These are phyloP conservation scores for Nebria ingens DNA, from an alignment of 1,140 invertebrate species.

Conservation along the genomic window DNA sequence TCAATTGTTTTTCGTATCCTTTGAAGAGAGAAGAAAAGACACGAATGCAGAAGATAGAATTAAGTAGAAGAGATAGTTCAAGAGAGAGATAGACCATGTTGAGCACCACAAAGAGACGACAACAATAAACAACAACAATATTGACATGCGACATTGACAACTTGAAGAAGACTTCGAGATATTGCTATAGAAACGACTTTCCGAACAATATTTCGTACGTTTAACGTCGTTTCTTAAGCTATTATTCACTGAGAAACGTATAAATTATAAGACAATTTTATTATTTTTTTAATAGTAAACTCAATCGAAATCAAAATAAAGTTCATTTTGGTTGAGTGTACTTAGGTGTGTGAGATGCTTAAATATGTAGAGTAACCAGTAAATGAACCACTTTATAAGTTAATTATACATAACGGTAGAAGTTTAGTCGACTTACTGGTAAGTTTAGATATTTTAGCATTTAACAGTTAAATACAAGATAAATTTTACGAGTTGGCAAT, in stretches of 20 bases:
- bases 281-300: background rate
- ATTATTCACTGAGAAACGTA: background rate
- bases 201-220: background rate
- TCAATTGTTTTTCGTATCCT: background rate
- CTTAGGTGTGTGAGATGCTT: too few species aligned
- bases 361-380: too few species aligned
- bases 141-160: slow-evolving; percentile 26
- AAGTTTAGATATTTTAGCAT: too few species aligned
- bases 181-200: slow-evolving; percentile 11
- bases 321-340: background rate
- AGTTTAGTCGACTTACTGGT: too few species aligned
- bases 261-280: background rate
- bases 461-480: too few species aligned
- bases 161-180: slow-evolving; percentile 10
- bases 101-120: slow-evolving; percentile 22
- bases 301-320: background rate
- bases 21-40: background rate
- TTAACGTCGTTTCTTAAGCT: background rate
- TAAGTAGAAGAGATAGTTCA: too few species aligned
- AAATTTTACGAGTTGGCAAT: too few species aligned
- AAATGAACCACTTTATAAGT: too few species aligned
- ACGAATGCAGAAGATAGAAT: too few species aligned
- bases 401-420: too few species aligned
- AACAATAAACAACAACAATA: slow-evolving; percentile 29
- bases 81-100: background rate